phyloP scores from a whole-genome alignment of 2,113 vertebrate genomes.

The Corythoichthys haematopterus region DNA sequence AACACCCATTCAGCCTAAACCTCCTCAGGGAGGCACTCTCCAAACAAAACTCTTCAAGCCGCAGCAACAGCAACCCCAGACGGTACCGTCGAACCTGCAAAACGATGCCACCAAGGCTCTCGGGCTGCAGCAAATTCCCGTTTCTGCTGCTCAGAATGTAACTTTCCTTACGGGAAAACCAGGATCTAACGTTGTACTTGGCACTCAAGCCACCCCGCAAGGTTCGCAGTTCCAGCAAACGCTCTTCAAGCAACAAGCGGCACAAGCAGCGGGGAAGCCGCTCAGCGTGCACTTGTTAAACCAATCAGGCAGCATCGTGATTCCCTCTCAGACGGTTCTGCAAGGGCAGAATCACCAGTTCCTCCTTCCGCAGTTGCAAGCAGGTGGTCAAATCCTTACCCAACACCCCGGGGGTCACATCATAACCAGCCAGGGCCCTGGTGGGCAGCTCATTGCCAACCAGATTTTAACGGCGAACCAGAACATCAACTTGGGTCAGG shows the following conservation, averaged over 20 bases:
- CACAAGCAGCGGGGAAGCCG: slow-evolving; percentile 79
- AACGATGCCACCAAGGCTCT: slow-evolving; percentile 77
- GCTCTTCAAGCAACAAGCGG: slow-evolving; percentile 77
- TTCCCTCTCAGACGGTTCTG: slow-evolving; percentile 85
- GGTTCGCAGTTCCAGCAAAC: slow-evolving; percentile 76
- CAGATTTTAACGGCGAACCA: slow-evolving; percentile 90
- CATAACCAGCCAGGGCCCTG: slow-evolving; percentile 81
- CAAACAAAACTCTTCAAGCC: slow-evolving; percentile 85
- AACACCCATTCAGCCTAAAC: slow-evolving; percentile 95
- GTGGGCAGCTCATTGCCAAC: slow-evolving; percentile 85
- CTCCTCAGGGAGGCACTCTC: slow-evolving; percentile 77
- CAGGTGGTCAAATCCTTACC: slow-evolving; percentile 84
- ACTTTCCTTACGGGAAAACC: slow-evolving; percentile 87
- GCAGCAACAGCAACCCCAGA: slow-evolving; percentile 53
- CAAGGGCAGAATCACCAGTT: slow-evolving; percentile 90
- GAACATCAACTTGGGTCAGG: slow-evolving; percentile 86
- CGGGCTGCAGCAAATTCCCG: slow-evolving; percentile 78
- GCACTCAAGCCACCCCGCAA: slow-evolving; percentile 73
- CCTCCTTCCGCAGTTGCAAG: slow-evolving; percentile 81
- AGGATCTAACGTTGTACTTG: slow-evolving; percentile 83
- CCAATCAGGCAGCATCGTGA: slow-evolving; percentile 89
- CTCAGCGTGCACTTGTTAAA: slow-evolving; percentile 91
- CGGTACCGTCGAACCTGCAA: slow-evolving; percentile 72
- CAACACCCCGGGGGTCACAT: slow-evolving; percentile 80
- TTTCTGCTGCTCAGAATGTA: slow-evolving; percentile 81